Evolutionary conservation across 2,113 vertebrate species (phyloP).

Genomic region (Dasyurus viverrinus): DNA sequence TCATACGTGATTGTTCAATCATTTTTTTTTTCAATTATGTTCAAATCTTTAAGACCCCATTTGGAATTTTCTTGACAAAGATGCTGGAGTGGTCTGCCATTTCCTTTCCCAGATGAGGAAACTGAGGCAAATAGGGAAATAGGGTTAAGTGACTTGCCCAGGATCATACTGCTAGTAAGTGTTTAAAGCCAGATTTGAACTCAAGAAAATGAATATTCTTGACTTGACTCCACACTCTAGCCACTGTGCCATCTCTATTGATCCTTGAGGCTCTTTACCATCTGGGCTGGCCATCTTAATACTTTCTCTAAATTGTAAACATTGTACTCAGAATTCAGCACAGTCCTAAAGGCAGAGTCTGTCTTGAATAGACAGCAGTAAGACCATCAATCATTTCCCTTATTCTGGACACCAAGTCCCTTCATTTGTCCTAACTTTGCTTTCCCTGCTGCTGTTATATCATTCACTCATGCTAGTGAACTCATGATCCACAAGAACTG

Average conservation of each 20-base stretch:
- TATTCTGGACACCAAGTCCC: background rate
- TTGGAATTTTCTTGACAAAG: background rate
- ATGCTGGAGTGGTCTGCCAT: background rate
- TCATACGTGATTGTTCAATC: background rate
- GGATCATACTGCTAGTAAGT: background rate
- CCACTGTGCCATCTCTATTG: background rate
- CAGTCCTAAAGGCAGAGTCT: background rate
- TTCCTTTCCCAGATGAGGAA: background rate
- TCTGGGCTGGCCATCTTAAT: background rate
- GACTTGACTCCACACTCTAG: background rate
- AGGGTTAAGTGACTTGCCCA: background rate
- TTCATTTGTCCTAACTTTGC: background rate
- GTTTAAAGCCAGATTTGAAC: background rate
- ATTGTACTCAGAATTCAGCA: background rate
- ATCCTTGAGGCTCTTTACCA: background rate
- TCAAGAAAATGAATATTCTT: background rate
- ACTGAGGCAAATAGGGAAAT: background rate
- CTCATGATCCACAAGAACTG: background rate
- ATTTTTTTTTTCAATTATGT: background rate
- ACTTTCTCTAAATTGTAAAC: background rate
- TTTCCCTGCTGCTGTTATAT: background rate
- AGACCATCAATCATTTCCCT: background rate
- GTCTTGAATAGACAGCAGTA: background rate
- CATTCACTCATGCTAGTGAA: background rate
- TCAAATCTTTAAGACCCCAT: background rate